Percentiles rank a stretch among this genome's conserved stretches.
Conservation (phyloP, 2,113 vertebrate species). For the Sigmodon hispidus region DNA sequence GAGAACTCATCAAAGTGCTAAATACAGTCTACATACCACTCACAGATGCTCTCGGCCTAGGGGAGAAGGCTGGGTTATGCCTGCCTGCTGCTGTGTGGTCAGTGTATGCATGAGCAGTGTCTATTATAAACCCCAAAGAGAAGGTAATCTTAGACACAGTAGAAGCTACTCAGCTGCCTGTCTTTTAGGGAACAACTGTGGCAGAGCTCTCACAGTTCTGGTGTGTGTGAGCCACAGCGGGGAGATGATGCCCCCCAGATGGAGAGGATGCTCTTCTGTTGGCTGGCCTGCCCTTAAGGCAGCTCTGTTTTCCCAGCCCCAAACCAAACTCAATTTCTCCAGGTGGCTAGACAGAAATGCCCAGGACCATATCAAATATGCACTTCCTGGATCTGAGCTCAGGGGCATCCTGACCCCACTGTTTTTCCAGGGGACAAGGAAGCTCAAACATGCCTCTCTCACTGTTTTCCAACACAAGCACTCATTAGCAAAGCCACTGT, state of each 20-base stretch:
- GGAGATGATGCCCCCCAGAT: too few species aligned
- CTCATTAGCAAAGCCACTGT: not conserved
- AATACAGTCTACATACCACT: not conserved
- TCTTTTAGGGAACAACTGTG: not conserved
- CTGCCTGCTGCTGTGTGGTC: fast-evolving
- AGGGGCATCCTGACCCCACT: fast-evolving
- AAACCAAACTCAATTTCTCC: not conserved
- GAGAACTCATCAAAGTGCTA: not conserved
- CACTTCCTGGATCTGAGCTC: not conserved
- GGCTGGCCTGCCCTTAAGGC: not conserved
- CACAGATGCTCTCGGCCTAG: not conserved
- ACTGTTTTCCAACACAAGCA: not conserved
- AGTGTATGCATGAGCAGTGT: fast-evolving
- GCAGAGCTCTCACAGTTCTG: too few species aligned
- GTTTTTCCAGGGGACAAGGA: not conserved
- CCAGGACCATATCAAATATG: not conserved
- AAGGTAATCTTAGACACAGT: too few species aligned
- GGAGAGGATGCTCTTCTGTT: fast-evolving
- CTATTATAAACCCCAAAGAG: slow-evolving; percentile 44
- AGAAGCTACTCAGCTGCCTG: not conserved
- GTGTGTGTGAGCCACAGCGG: not conserved
- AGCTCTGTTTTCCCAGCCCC: not conserved
- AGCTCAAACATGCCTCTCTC: not conserved
- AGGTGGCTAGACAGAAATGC: not conserved
- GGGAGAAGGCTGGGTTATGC: slow-evolving; percentile 35